Conservation (phyloP, 2,797 vertebrate species). For the Danio albolineatus region DNA sequence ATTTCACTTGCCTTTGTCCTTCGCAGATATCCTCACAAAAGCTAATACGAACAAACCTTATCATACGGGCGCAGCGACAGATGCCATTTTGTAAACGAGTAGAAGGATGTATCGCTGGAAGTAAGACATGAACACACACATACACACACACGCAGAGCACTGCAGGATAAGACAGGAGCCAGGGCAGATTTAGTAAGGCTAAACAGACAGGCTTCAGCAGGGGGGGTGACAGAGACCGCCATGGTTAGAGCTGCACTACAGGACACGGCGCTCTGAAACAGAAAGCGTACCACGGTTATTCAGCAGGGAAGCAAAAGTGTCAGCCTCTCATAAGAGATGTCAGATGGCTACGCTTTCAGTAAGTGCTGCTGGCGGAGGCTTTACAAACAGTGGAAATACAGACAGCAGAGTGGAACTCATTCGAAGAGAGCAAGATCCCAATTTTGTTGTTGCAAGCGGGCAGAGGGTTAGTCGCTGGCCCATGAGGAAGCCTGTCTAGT, state of each 20-base stretch:
- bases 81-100: constrained; percentile 28
- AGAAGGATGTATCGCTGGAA: constrained; percentile 25
- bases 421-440: constrained; percentile 32
- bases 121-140: constrained; percentile 44
- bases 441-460: constrained; percentile 5
- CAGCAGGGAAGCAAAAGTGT: constrained; percentile 49
- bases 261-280: constrained; percentile 42
- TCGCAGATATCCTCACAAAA: not conserved
- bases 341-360: constrained; percentile 7
- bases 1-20: not conserved
- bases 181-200: constrained; percentile 66
- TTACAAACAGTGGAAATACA: constrained; percentile 36
- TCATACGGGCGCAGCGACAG: not conserved
- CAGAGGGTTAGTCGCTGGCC: constrained; percentile 33
- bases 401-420: constrained; percentile 39
- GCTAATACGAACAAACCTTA: constrained; percentile 15
- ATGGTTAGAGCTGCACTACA: constrained; percentile 37
- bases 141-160: constrained; percentile 39
- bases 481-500: constrained; percentile 82
- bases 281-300: constrained; percentile 31
- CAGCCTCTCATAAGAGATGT: constrained; percentile 18
- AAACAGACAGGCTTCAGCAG: constrained; percentile 70
- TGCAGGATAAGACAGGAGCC: constrained; percentile 46
- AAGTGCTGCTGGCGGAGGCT: constrained; percentile 35
- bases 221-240: constrained; percentile 30